Conservation (phyloP, 1,140 invertebrate species). For the Drosophila eugracilis region DNA sequence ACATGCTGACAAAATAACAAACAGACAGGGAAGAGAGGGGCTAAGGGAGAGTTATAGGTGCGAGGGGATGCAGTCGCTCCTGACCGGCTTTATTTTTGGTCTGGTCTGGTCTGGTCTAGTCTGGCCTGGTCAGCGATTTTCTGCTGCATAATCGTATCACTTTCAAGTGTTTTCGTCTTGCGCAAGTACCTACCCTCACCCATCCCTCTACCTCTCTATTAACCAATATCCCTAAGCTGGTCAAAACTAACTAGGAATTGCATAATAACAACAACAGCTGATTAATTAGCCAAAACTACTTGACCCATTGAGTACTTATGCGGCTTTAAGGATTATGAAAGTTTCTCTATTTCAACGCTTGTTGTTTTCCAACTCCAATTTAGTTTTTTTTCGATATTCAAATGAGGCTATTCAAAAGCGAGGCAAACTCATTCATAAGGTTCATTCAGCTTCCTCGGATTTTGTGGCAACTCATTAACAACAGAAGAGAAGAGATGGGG, state of each 20-base stretch:
- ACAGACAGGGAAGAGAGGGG: slow-evolving; percentile 13
- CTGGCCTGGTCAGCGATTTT: slow-evolving; percentile 41
- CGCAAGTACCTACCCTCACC: slow-evolving; percentile 24
- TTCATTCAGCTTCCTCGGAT: slow-evolving; percentile 48
- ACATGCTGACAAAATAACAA: slow-evolving; percentile 70
- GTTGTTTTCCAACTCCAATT: slow-evolving; percentile 10
- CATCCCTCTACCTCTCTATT: neutral
- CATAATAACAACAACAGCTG: slow-evolving; percentile 44
- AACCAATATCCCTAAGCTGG: neutral
- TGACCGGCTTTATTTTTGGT: slow-evolving; percentile 53
- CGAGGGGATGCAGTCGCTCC: slow-evolving; percentile 17
- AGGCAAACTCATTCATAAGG: slow-evolving; percentile 56
- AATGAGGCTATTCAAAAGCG: slow-evolving; percentile 33
- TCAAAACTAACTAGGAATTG: slow-evolving; percentile 66
- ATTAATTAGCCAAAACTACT: slow-evolving; percentile 59
- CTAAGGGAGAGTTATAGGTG: slow-evolving; percentile 4
- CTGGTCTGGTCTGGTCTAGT: slow-evolving; percentile 47
- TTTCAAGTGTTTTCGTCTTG: slow-evolving; percentile 72
- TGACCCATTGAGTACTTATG: slow-evolving; percentile 44
- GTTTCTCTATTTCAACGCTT: slow-evolving; percentile 15
- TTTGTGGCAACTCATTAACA: slow-evolving; percentile 71
- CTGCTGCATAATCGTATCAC: slow-evolving; percentile 81
- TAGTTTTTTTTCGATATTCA: slow-evolving; percentile 2
- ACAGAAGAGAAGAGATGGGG: too few relatives aligned
- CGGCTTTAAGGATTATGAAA: slow-evolving; percentile 46